Evolutionary conservation across 2,888 invertebrate genomes (phyloP).

Genomic region (Rugalucina vietnamica): DNA sequence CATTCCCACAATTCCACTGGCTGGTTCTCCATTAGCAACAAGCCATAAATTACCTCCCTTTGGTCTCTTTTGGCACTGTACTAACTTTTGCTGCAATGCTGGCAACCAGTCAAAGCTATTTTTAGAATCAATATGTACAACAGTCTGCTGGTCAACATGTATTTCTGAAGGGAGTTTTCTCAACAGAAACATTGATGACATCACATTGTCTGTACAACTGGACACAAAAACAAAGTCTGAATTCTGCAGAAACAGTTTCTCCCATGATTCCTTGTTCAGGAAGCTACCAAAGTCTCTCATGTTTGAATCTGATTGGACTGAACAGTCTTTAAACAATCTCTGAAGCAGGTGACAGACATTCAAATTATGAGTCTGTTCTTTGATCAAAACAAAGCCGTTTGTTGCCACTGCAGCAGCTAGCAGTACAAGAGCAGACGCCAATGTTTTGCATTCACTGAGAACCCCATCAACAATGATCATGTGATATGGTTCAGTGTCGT

Average conservation of each 20-base stretch:
- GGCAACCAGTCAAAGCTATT: slow-evolving; percentile 89
- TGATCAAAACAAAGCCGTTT: slow-evolving; percentile 84
- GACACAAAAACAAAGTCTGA: slow-evolving; percentile 86
- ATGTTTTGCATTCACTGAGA: slow-evolving; percentile 53
- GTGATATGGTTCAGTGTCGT: slow-evolving; percentile 69
- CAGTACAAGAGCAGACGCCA: neutral
- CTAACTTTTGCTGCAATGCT: slow-evolving; percentile 90
- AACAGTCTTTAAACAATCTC: slow-evolving; percentile 44
- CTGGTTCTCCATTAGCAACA: slow-evolving; percentile 88
- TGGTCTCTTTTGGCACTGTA: slow-evolving; percentile 86
- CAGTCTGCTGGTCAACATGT: slow-evolving; percentile 38
- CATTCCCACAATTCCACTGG: slow-evolving; percentile 93
- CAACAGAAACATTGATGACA: slow-evolving; percentile 86
- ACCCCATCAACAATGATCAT: slow-evolving; percentile 75
- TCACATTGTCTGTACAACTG: slow-evolving; percentile 88
- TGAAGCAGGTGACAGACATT: slow-evolving; percentile 67
- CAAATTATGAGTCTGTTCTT: slow-evolving; percentile 83
- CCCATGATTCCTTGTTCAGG: slow-evolving; percentile 67
- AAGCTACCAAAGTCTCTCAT: slow-evolving; percentile 60
- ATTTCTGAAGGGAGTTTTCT: slow-evolving; percentile 84
- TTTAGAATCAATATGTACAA: slow-evolving; percentile 60
- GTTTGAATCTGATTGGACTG: slow-evolving; percentile 24
- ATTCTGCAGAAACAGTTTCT: slow-evolving; percentile 67
- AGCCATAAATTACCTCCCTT: slow-evolving; percentile 85
- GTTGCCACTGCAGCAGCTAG: slow-evolving; percentile 86